These are phyloP conservation scores for Orthosia gracilis DNA, from an alignment of 2,888 invertebrate genomes.

Conservation along the genomic window DNA sequence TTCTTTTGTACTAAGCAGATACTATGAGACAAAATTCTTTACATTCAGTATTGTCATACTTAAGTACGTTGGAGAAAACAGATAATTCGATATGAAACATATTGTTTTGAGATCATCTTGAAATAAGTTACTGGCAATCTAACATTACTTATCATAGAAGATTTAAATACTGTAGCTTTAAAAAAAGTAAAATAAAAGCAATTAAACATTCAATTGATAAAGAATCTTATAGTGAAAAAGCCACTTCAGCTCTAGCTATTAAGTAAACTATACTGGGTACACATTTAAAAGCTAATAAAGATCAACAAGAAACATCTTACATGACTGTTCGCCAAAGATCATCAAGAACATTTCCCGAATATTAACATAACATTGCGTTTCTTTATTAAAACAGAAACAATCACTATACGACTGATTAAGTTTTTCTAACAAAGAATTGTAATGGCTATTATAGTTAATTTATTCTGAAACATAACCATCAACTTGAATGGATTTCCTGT, in stretches of 20 bases:
- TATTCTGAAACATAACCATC: conserved; percentile 39
- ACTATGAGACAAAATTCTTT: conserved; percentile 1
- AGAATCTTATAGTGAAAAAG: neutral
- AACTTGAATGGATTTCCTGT: conserved; percentile 46
- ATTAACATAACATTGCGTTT: conserved; percentile 16
- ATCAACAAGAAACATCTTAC: conserved; percentile 12
- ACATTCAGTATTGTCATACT: neutral
- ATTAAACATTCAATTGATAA: neutral
- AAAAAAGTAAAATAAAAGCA: neutral
- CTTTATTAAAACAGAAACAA: conserved; percentile 22
- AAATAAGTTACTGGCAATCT: neutral
- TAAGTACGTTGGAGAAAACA: neutral
- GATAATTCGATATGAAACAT: neutral
- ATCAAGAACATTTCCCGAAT: conserved; percentile 26
- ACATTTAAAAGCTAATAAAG: conserved; percentile 11
- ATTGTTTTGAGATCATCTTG: neutral
- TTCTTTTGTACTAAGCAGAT: conserved; percentile 12
- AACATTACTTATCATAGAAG: neutral
- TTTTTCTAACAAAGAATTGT: conserved; percentile 49
- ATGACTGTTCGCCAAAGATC: neutral
- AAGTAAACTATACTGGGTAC: neutral
- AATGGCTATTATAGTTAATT: conserved; percentile 29
- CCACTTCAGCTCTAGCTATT: neutral
- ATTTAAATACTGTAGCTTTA: neutral
- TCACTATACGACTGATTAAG: conserved; percentile 16